Evolutionary conservation across 2,113 vertebrate species (phyloP), one percentile per base, ranked within the genome.

Genomic region (Crotalus viridis): DNA sequence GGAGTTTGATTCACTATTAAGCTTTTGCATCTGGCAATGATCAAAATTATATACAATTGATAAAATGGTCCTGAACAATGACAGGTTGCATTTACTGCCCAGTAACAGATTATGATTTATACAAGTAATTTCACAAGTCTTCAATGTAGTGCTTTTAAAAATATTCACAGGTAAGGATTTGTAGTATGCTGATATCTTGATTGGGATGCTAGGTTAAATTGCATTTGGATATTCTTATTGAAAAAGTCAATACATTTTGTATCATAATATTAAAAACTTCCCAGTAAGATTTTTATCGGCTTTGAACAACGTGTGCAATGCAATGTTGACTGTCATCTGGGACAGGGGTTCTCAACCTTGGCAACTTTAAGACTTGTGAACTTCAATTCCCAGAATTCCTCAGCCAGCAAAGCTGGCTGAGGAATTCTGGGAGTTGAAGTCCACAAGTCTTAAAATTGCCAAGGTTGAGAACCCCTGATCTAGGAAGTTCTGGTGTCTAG

Each of bases 401-500:
- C 39, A 39, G 39, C 2, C 39, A 39, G 39, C 39, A 39, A 39
- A 39, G 39, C 39, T 39, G 39, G 39, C 39, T 39, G 39, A 39
- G 39, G 39, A 39, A 39, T 39, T 39, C 39, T 39, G 39, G 39
- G 39, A 39, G 39, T 39, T 39, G 39, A 39, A 39, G 39, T 39
- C 39, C 39, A 39, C 39, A 39, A 39, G 39, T 39, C 39, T 39
- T 39, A 39, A 39, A 39, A 2, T 39, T 39, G 39, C 39, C 39
- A 39, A 39, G 39, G 2, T 39, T 39, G 39, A 39, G 39, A 39
- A 39, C 39, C 39, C 39, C 39, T 39, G 39, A 39, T 39, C 39
- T 0, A 55, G 90, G 0, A 94, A 92, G 91, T 48, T 94, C 87
- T 95, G 95, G 88, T 97, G 97, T 95, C 95, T 96, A 86, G 33